Percentiles rank a stretch among this genome's conserved stretches.
Conservation (phyloP, 2,797 vertebrate genomes). For the Crypturellus tataupa region DNA sequence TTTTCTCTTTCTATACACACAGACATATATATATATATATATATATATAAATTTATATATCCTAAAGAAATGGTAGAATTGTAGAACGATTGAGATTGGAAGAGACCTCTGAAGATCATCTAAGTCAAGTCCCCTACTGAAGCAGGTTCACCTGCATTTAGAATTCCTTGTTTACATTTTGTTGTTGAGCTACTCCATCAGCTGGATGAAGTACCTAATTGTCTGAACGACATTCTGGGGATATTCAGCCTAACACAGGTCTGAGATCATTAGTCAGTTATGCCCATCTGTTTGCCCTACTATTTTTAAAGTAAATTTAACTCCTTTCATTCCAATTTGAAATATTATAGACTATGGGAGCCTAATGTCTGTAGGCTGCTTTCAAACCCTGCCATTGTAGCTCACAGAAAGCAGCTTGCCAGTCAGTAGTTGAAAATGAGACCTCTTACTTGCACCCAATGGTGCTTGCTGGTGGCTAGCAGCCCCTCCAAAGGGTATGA, state of each 20-base stretch:
- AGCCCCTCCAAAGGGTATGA: background rate
- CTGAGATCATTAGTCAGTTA: slow-evolving; percentile 59
- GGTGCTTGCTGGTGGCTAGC: background rate
- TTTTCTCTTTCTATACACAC: background rate
- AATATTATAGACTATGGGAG: slow-evolving; percentile 44
- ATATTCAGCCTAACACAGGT: slow-evolving; percentile 46
- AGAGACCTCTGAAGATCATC: too few relatives aligned
- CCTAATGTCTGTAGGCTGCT: slow-evolving; percentile 50
- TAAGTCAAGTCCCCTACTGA: too few relatives aligned
- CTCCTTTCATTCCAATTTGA: slow-evolving; percentile 68
- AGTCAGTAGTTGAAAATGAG: slow-evolving; percentile 44
- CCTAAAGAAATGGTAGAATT: background rate
- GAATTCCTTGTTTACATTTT: slow-evolving; percentile 13
- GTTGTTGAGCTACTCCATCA: slow-evolving; percentile 41
- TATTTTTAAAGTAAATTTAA: slow-evolving; percentile 57
- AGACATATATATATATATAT: too few relatives aligned
- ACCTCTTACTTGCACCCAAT: slow-evolving; percentile 47
- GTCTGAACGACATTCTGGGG: slow-evolving; percentile 53
- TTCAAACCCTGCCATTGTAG: slow-evolving; percentile 38
- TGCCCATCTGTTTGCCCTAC: slow-evolving; percentile 45
- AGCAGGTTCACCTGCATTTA: background rate
- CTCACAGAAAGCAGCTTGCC: background rate
- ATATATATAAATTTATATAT: background rate
- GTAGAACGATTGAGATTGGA: too few relatives aligned
- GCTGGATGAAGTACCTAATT: slow-evolving; percentile 60